Conservation (phyloP, 2,888 invertebrate genomes). For the Hypomecis punctinalis region DNA sequence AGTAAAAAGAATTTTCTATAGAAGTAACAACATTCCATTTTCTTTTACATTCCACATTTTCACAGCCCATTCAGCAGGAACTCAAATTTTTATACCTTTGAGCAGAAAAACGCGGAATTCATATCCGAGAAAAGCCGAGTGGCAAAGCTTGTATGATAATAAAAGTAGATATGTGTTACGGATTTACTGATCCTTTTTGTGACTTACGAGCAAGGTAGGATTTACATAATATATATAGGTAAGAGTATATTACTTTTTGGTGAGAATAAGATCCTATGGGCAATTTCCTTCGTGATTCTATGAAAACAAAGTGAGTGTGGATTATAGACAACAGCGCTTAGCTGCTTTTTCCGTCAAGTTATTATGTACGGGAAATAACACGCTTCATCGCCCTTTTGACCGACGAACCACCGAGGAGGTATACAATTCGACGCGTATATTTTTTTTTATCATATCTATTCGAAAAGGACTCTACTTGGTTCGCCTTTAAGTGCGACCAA, state of each 20-base stretch:
- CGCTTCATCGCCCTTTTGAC: too few species aligned
- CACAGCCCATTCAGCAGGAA: slow-evolving; percentile 23
- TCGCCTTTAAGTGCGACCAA: too few species aligned
- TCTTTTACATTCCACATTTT: slow-evolving; percentile 20
- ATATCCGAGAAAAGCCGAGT: slow-evolving; percentile 32
- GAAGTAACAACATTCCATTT: slow-evolving; percentile 2
- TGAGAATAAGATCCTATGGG: slow-evolving; percentile 1
- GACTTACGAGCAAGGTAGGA: slow-evolving; percentile 15
- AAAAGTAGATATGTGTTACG: slow-evolving; percentile 37
- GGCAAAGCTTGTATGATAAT: slow-evolving; percentile 36
- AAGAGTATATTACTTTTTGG: slow-evolving; percentile 5
- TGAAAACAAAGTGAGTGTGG: background rate
- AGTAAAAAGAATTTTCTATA: too few species aligned
- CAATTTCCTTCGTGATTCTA: slow-evolving; percentile 1
- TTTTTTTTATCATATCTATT: too few species aligned
- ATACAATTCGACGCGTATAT: too few species aligned
- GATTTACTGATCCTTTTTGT: slow-evolving; percentile 31
- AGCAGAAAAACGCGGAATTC: slow-evolving; percentile 16
- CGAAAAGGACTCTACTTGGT: too few species aligned
- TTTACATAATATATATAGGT: slow-evolving; percentile 10
- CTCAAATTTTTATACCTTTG: slow-evolving; percentile 29
- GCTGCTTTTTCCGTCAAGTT: too few species aligned
- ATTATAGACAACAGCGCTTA: too few species aligned
- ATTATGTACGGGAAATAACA: too few species aligned
- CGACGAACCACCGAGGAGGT: too few species aligned